Evolutionary conservation across 2,113 vertebrate genomes (phyloP).

Genomic region (Sus scrofa): DNA sequence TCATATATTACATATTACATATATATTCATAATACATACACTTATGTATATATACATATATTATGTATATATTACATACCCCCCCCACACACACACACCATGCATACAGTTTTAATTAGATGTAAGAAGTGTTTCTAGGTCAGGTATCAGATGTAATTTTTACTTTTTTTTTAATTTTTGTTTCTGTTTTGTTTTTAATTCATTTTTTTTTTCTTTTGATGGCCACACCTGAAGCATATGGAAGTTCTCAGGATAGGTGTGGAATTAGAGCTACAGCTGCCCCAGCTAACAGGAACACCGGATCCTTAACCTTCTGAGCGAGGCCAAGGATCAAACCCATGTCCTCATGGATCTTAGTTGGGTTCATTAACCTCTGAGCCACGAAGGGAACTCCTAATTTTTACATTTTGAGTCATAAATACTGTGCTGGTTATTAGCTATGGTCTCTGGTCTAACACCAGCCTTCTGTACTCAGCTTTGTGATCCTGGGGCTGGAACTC

Average conservation of each 20-base stretch:
- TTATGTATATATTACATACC: neutral
- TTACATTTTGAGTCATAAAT: neutral
- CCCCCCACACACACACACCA: neutral
- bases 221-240: too few relatives aligned
- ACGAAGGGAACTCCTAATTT: too few relatives aligned
- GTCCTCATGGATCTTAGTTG: too few relatives aligned
- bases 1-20: neutral
- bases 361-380: too few relatives aligned
- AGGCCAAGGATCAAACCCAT: too few relatives aligned
- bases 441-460: neutral
- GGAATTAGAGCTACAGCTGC: too few relatives aligned
- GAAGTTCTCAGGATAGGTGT: too few relatives aligned
- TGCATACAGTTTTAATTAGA: neutral
- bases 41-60: neutral
- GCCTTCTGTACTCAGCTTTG: neutral
- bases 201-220: too few relatives aligned
- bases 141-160: neutral
- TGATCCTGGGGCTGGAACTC: neutral
- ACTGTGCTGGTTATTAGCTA: neutral
- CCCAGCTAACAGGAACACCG: too few relatives aligned
- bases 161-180: too few relatives aligned
- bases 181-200: too few relatives aligned
- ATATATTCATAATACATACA: neutral
- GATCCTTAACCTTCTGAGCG: too few relatives aligned
- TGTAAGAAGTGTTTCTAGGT: neutral